Evolutionary conservation across 2,888 invertebrate species (phyloP).

Genomic region (Pollenia amentaria): DNA sequence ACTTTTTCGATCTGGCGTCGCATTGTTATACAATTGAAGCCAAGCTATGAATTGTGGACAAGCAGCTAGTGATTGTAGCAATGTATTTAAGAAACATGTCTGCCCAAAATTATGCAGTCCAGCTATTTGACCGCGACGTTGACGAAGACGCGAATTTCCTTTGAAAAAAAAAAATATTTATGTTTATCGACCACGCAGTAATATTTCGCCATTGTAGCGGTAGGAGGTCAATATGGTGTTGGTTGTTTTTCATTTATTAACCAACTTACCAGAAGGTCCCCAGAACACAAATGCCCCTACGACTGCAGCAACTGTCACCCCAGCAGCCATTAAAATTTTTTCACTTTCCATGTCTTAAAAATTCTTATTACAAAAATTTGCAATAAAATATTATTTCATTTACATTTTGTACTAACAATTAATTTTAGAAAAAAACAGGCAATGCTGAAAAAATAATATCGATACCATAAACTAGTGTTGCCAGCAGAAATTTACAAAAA

Average conservation of each 20-base stretch:
- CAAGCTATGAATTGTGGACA: conserved; percentile 93
- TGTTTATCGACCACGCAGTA: not conserved
- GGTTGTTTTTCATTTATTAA: not conserved
- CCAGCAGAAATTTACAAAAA: not conserved
- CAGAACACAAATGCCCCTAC: conserved; percentile 93
- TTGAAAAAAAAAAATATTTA: conserved; percentile 27
- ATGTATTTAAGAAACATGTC: conserved; percentile 96
- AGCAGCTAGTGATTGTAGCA: conserved; percentile 95
- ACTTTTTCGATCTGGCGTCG: conserved; percentile 88
- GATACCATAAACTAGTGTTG: conserved; percentile 65
- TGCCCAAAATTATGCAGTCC: conserved; percentile 96
- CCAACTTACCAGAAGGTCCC: conserved; percentile 86
- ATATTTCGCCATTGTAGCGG: conserved; percentile 8
- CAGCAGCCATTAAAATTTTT: conserved; percentile 91
- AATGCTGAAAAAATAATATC: conserved; percentile 57
- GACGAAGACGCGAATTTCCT: conserved; percentile 85
- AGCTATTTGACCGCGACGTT: conserved; percentile 90
- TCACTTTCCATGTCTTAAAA: conserved; percentile 86
- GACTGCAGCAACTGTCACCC: conserved; percentile 91
- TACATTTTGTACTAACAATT: conserved; percentile 48
- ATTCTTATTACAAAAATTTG: conserved; percentile 21
- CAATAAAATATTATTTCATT: conserved; percentile 24
- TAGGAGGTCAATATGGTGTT: conserved; percentile 22
- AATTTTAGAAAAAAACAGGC: conserved; percentile 12
- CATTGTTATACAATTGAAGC: conserved; percentile 88